Conservation (phyloP, 2,888 invertebrate species). For the Elmis aenea region DNA sequence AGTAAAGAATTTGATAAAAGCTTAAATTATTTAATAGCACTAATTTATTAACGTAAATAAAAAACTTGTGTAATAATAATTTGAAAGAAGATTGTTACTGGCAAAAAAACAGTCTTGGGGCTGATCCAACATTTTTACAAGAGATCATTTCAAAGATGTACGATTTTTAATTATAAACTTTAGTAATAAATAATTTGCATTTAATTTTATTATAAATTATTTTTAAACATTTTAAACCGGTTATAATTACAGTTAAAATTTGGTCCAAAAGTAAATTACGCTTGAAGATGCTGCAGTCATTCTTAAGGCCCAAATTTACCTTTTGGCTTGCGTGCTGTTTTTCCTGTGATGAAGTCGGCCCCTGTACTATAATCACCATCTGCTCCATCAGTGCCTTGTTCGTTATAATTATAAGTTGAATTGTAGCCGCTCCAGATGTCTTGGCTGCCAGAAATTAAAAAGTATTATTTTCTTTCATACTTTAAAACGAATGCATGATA, state of each 20-base stretch:
- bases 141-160: no score
- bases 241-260: no score
- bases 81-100: no score
- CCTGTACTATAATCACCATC: slow-evolving; percentile 36
- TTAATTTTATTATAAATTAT: neutral
- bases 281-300: no score
- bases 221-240: neutral
- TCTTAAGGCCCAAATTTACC: no score
- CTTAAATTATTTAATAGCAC: no score
- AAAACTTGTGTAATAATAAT: no score
- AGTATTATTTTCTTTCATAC: slow-evolving; percentile 3
- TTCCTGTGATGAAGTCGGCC: neutral
- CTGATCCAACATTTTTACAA: no score
- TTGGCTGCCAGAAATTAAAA: slow-evolving; percentile 47
- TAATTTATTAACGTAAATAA: no score
- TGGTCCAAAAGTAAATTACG: no score
- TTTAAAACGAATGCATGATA: neutral
- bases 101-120: no score
- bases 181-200: neutral
- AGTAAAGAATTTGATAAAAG: no score
- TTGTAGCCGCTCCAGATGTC: slow-evolving; percentile 55
- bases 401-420: slow-evolving; percentile 45
- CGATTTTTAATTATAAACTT: neutral
- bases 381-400: slow-evolving; percentile 42
- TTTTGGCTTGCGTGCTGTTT: neutral